phyloP scores from a whole-genome alignment of 2,888 invertebrate species.

The Dolichopus griseipennis region DNA sequence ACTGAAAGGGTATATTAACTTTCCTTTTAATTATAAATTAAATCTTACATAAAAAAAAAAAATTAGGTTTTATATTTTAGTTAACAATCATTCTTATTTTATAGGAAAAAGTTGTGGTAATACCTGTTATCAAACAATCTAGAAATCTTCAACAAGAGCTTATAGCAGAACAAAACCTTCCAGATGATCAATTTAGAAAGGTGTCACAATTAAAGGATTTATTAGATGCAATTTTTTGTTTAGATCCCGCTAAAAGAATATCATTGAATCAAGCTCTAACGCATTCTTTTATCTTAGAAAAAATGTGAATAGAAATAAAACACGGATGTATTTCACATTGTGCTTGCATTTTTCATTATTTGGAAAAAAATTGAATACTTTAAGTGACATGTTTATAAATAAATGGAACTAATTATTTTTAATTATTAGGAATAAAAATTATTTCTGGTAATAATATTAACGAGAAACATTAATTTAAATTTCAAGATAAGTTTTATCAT shows the following conservation, averaged over 20 bases:
- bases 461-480: too few relatives aligned
- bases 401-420: neutral
- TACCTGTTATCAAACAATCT: constrained; percentile 79
- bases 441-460: too few relatives aligned
- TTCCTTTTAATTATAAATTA: neutral
- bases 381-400: neutral
- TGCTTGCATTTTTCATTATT: neutral
- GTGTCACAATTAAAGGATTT: constrained; percentile 87
- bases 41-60: neutral
- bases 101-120: constrained; percentile 93
- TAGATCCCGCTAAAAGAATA: constrained; percentile 86
- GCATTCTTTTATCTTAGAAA: constrained; percentile 94
- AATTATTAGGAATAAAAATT: neutral
- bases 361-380: neutral
- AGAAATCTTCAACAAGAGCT: constrained; percentile 83
- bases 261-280: constrained; percentile 89
- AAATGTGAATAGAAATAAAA: constrained; percentile 49
- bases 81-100: neutral
- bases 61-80: neutral
- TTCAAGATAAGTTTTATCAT: neutral
- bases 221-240: constrained; percentile 80
- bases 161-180: constrained; percentile 77
- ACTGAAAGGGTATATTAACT: constrained; percentile 81
- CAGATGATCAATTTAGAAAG: constrained; percentile 82
- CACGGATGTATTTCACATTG: neutral